Conservation (phyloP, 2,113 vertebrate species). For the Oriolus oriolus region DNA sequence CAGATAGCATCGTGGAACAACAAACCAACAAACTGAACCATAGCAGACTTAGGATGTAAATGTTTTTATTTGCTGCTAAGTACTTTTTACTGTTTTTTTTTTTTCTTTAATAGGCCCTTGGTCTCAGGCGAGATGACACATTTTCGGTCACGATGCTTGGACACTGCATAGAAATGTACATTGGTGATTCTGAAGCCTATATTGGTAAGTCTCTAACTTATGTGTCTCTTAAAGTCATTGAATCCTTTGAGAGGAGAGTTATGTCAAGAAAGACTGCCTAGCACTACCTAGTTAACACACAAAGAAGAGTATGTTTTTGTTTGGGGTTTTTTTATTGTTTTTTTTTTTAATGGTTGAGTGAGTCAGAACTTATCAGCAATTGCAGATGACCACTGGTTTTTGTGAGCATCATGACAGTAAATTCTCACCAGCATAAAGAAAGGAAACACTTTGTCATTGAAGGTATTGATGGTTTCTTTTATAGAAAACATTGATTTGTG, state of each 20-base stretch:
- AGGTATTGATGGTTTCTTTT: neutral
- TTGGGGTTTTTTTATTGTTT: neutral
- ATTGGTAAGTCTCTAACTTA: conserved; percentile 78
- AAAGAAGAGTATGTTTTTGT: neutral
- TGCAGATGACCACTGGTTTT: neutral
- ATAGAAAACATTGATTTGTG: neutral
- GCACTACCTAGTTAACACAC: neutral
- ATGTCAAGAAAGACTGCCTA: neutral
- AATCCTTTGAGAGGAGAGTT: neutral
- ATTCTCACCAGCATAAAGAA: neutral
- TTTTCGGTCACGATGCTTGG: conserved; percentile 99
- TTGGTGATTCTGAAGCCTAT: conserved; percentile 96
- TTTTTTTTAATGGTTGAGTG: neutral
- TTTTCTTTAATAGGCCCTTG: conserved; percentile 83
- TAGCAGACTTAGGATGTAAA: neutral
- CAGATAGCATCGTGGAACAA: neutral
- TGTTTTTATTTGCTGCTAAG: neutral
- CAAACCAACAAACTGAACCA: neutral
- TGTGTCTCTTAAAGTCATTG: fast-evolving
- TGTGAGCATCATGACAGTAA: neutral
- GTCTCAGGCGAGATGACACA: conserved; percentile 94
- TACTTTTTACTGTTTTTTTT: neutral
- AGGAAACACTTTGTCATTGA: neutral
- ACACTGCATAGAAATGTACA: conserved; percentile 99
- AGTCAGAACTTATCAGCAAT: neutral